Evolutionary conservation across 2,113 vertebrate genomes (phyloP).

Genomic region (Austrofundulus limnaeus): DNA sequence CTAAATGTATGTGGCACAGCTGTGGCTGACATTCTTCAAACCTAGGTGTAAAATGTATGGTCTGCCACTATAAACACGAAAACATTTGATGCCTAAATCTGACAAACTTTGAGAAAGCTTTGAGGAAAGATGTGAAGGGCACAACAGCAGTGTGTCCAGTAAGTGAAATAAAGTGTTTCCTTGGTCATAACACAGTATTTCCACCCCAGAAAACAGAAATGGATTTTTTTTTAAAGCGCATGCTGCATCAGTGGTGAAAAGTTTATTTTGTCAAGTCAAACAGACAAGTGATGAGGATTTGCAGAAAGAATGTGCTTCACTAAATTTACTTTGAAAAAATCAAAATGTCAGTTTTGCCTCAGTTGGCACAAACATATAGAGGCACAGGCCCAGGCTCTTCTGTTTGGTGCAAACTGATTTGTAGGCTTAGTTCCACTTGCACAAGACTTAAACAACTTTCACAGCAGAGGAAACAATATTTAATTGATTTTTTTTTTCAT

Average conservation of each 20-base stretch:
- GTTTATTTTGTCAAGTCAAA: background rate
- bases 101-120: too few relatives aligned
- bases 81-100: too few relatives aligned
- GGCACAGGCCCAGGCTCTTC: slow-evolving; percentile 23
- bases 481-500: slow-evolving; percentile 49
- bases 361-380: slow-evolving; percentile 22
- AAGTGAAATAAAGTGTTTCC: slow-evolving; percentile 3
- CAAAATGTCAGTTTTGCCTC: slow-evolving; percentile 33
- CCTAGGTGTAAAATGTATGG: too few relatives aligned
- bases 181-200: slow-evolving; percentile 4
- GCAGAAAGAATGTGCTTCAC: slow-evolving; percentile 14
- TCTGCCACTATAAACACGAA: too few relatives aligned
- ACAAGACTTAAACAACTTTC: slow-evolving; percentile 59
- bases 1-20: too few relatives aligned
- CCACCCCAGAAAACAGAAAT: background rate
- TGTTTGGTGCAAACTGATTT: slow-evolving; percentile 57
- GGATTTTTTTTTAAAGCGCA: background rate
- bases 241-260: background rate
- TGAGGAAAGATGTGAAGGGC: slow-evolving; percentile 9
- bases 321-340: background rate
- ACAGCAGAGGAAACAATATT: slow-evolving; percentile 45
- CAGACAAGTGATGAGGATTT: slow-evolving; percentile 1
- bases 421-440: slow-evolving; percentile 55
- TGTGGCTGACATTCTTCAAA: too few relatives aligned
- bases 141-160: background rate